These are phyloP conservation scores for Ceuthmochares aereus DNA, from an alignment of 2,113 vertebrate genomes.

Conservation along the genomic window DNA sequence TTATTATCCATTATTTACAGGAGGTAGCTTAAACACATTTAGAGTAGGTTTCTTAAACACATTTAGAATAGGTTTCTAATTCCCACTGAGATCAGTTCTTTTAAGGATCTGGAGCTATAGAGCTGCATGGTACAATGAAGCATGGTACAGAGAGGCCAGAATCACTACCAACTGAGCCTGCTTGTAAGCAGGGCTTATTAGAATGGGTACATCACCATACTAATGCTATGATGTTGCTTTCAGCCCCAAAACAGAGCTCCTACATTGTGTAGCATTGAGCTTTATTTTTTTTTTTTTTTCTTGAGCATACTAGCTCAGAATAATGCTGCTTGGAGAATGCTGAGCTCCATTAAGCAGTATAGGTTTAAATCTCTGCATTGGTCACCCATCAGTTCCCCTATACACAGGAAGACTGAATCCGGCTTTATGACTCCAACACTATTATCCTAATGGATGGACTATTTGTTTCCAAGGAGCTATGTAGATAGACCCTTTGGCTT, in stretches of 20 bases:
- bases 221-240: neutral
- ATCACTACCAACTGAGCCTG: neutral
- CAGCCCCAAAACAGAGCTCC: neutral
- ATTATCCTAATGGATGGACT: neutral
- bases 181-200: neutral
- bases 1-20: neutral
- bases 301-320: neutral
- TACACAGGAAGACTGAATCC: neutral
- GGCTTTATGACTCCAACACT: neutral
- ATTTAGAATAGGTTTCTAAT: neutral
- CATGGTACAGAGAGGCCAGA: neutral
- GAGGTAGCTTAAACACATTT: neutral
- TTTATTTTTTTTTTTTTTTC: neutral
- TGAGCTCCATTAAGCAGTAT: accelerated
- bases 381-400: neutral
- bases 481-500: neutral
- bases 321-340: neutral
- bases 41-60: neutral
- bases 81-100: neutral
- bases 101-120: neutral
- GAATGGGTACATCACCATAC: neutral
- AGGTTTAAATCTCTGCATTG: neutral
- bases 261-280: accelerated
- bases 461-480: neutral
- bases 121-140: neutral